Percentiles rank a stretch among this genome's conserved stretches.
These are phyloP conservation scores for Argynnis bischoffii DNA, from an alignment of 2,888 invertebrate species.

Conservation along the genomic window DNA sequence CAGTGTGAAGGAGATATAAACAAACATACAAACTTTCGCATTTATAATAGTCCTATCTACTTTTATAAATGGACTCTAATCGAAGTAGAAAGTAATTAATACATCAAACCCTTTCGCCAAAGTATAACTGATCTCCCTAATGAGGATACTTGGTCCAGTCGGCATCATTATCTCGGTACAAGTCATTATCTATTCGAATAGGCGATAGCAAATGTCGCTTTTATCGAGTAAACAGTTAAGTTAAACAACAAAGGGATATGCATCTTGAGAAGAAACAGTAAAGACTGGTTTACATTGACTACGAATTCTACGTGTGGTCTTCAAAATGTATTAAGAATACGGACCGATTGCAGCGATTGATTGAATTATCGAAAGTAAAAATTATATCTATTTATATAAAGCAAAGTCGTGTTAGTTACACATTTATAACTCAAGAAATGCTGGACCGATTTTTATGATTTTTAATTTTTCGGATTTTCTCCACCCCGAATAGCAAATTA, in stretches of 20 bases:
- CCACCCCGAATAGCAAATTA: too few species aligned
- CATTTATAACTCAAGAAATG: too few species aligned
- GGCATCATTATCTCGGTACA: slow-evolving; percentile 56
- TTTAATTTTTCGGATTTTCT: too few species aligned
- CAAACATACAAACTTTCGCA: too few species aligned
- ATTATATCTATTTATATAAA: too few species aligned
- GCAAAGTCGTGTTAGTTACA: too few species aligned
- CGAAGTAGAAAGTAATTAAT: slow-evolving; percentile 24
- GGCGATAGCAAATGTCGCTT: slow-evolving; percentile 51
- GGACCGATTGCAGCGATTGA: background rate
- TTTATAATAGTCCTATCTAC: too few species aligned
- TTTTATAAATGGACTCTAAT: background rate
- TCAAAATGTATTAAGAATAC: background rate
- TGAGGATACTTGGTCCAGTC: slow-evolving; percentile 49
- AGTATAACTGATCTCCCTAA: slow-evolving; percentile 49
- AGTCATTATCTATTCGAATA: slow-evolving; percentile 53
- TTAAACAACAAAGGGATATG: slow-evolving; percentile 4
- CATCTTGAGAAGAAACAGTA: slow-evolving; percentile 13
- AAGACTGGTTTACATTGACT: slow-evolving; percentile 4
- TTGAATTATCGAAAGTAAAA: too few species aligned
- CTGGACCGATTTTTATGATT: too few species aligned
- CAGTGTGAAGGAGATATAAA: too few species aligned
- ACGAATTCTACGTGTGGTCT: slow-evolving; percentile 32
- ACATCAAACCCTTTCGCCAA: slow-evolving; percentile 29
- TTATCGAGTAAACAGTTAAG: slow-evolving; percentile 37